Evolutionary conservation across 2,113 vertebrate species (phyloP).

Genomic region (Ceyx cyanopectus): DNA sequence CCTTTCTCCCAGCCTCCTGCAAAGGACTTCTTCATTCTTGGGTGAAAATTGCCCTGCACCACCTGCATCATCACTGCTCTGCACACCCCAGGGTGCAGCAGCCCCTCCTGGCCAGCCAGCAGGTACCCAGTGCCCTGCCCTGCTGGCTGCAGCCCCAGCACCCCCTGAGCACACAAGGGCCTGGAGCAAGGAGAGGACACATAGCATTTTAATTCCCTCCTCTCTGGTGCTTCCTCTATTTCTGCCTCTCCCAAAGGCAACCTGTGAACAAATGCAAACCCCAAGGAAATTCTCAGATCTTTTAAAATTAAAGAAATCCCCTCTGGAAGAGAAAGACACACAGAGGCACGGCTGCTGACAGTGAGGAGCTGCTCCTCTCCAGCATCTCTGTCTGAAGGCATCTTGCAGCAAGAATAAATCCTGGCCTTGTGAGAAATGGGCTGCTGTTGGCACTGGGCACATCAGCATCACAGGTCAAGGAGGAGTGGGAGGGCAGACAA

Average conservation of each 20-base stretch:
- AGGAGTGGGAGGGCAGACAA: neutral
- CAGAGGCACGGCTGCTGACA: neutral
- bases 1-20: neutral
- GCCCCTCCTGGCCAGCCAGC: neutral
- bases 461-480: neutral
- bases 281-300: neutral
- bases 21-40: neutral
- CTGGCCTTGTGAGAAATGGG: neutral
- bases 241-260: neutral
- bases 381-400: neutral
- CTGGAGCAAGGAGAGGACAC: neutral
- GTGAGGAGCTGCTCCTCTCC: neutral
- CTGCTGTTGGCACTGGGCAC: neutral
- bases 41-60: neutral
- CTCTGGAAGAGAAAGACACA: neutral
- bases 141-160: neutral
- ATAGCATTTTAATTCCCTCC: neutral
- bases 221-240: neutral
- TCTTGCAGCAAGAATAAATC: neutral
- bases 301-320: neutral
- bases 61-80: rapidly evolving
- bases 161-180: neutral
- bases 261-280: neutral
- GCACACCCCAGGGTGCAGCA: rapidly evolving
- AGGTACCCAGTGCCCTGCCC: neutral